phyloP scores from a whole-genome alignment of 2,888 invertebrate genomes.

The Euproctis similis region DNA sequence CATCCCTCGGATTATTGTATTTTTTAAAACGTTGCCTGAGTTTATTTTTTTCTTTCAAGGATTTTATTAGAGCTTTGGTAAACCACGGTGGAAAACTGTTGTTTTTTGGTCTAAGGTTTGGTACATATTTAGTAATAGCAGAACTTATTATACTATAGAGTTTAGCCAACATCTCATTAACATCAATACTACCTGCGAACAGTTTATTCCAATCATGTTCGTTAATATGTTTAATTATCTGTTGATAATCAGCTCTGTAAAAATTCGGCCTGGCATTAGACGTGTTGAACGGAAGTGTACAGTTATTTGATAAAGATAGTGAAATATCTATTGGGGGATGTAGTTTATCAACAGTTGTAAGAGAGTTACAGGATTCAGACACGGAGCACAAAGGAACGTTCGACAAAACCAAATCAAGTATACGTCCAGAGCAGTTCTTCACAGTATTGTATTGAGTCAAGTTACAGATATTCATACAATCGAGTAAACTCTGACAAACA shows the following conservation, averaged over 20 bases:
- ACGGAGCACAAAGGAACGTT: neutral
- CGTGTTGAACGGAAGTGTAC: neutral
- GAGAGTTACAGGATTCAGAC: neutral
- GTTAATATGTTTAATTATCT: neutral
- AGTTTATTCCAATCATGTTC: neutral
- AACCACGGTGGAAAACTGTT: no score
- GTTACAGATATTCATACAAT: neutral
- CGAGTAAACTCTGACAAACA: no score
- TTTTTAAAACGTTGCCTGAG: no score
- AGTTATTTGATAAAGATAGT: neutral
- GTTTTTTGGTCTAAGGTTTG: no score
- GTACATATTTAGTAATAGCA: neutral
- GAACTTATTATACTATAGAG: neutral
- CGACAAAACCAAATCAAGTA: neutral
- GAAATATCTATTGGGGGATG: neutral
- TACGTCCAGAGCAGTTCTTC: neutral
- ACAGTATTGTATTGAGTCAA: neutral
- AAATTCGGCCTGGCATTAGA: neutral
- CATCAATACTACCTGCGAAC: neutral
- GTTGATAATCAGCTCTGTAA: neutral
- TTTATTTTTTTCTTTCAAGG: no score
- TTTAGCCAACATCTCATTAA: neutral
- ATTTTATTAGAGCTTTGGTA: no score
- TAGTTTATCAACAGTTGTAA: neutral
- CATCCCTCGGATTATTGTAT: no score